Evolutionary conservation across 2,888 invertebrate species (phyloP), one percentile per base, ranked within the genome.

Genomic region (Mantis religiosa): DNA sequence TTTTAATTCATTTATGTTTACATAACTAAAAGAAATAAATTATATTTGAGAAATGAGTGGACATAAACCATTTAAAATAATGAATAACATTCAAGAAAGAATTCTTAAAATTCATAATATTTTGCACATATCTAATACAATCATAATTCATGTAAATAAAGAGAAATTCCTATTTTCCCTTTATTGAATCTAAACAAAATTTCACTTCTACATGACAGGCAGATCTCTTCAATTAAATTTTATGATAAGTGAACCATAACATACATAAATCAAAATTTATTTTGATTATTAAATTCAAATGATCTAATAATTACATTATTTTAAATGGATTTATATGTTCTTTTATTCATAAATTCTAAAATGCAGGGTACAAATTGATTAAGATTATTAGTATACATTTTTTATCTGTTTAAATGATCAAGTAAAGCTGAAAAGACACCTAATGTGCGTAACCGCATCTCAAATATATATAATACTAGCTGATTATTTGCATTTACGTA

Each of bases 251-350:
- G 20, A 20, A 20, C 12, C 12, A 41, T 41, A 71, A 71, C 3
- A 71, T 25, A 20, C 20, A 3, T 71, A 20, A 20, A 71, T 20
- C 2, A 71, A 15, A 20, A 25, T 71, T 20, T 25, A 71, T 71
- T 71, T 71, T 71, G 4, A 20, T 71, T 71, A 71, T 20, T 71
- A 20, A 71, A 3, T 87, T 88, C 27, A 54, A 87, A 89, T 84
- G 71, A 30, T 71, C 83, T 84, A 87, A 87, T 81, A 88, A 82
- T 88, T 84, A 87, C 86, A 30, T 71, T 47, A 87, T 84, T 54
- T 81, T 28, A 41, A 84, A 84, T 15, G 28, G 15, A 4, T 20
- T 6, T 28, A 84, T 28, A 83, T 27, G 89, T 81, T 71, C n/a
- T 71, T 87, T 87, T 89, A 87, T 25, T 84, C 47, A 87, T 28